Base-by-base conservation (phyloP, 2,888 invertebrate genomes). In the Agonopterix heracliana region DNA sequence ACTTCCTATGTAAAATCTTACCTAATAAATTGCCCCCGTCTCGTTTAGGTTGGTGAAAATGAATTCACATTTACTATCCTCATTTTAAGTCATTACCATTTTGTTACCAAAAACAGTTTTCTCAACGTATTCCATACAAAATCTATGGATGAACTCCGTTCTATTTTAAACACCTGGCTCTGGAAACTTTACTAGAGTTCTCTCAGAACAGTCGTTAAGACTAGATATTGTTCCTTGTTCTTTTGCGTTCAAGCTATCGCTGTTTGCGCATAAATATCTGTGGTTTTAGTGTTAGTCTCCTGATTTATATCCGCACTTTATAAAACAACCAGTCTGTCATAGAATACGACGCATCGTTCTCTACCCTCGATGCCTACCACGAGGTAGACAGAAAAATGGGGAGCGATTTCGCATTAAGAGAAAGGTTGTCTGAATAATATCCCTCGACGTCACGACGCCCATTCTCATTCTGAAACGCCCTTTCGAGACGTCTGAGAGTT, bases 401-500 rank as follows among this genome's bases (percentile, higher is more conserved):
- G 70, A 73, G 73, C 71, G 68, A 78, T 74, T 72, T 71, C 70
- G 64, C 63, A 72, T 66, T 68, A 64, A 56, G 59, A 63, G 64
- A 65, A 69, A 69, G 66, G 69, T 67, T 54, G 57, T 52, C 64
- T 63, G 67, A 63, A 66, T 60, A 55, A 66, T 69, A 61, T 68
- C 73, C 75, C 76, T 69, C 61, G 68, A 67, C 66, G 41, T 41
- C 41, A 61, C 59, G 66, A 74, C 69, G 71, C 72, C 70, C 73
- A 74, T 77, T 80, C 78, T 80, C 64, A 73, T 58, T 60, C 70
- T 71, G 73, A 72, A 82, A 78, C 75, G 74, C 76, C 78, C 80
- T 78, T 80, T 83, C 74, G 80, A 81, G 81, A 81, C 72, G 76
- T 78, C 74, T 79, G 70, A 66, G 73, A 66, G 74, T 73, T 79